Evolutionary conservation across 2,888 invertebrate genomes (phyloP).

Genomic region (Lasius fuliginosus): DNA sequence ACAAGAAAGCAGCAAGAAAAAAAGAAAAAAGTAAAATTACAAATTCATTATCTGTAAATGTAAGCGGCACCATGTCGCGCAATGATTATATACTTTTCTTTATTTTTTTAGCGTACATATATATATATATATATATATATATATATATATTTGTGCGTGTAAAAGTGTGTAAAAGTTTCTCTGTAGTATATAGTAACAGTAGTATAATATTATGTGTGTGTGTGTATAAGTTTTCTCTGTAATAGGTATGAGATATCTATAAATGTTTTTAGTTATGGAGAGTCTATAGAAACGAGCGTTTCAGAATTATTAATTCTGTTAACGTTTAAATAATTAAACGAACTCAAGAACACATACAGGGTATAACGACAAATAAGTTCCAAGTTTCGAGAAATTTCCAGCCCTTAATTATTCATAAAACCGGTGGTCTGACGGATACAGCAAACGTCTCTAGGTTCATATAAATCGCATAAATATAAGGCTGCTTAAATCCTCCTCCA

Average conservation of each 20-base stretch:
- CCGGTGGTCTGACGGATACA: background rate
- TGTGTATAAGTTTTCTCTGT: background rate
- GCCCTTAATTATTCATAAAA: slow-evolving; percentile 24
- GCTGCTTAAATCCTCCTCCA: slow-evolving; percentile 36
- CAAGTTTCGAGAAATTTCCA: background rate
- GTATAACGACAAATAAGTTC: background rate
- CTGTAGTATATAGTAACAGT: no score
- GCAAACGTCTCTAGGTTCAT: background rate
- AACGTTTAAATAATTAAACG: slow-evolving; percentile 16
- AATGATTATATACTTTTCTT: background rate
- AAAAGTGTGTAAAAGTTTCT: no score
- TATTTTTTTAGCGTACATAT: background rate
- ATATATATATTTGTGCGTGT: no score
- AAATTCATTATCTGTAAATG: slow-evolving; percentile 4
- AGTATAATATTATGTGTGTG: no score
- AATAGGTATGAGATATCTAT: background rate
- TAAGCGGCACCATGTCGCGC: background rate
- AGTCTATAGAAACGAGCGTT: background rate
- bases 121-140: no score
- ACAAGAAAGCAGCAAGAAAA: background rate
- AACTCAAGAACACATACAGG: background rate
- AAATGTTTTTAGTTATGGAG: background rate
- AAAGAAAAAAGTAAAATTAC: background rate
- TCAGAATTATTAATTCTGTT: slow-evolving; percentile 11
- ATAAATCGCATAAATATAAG: slow-evolving; percentile 38